Base-by-base conservation (phyloP, 2,888 invertebrate genomes). In the Latrodectus elegans region DNA sequence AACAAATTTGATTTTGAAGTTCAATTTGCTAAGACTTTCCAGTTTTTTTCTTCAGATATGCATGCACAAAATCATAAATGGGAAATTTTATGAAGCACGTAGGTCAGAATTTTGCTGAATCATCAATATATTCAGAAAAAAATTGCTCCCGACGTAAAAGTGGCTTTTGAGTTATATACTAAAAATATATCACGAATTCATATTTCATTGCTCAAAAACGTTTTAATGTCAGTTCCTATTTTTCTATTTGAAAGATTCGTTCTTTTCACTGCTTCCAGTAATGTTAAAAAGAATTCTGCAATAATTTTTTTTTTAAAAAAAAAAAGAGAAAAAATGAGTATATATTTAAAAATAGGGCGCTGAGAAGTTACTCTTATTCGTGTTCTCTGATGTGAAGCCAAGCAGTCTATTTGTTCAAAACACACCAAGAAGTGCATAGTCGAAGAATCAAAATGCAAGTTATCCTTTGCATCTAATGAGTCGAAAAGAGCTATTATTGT, bases 401-500 rank as follows among this genome's bases (percentile, higher is more conserved):
- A 15, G 22, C 64, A 51, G 15, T 68, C 14, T 71, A 64, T 65
- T 82, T 82, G 55, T 55, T 68, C 65, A 75, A 75, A 83, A 70
- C 52, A 38, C 70, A 60, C 17, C 60, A 84, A 73, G 65, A 70
- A 60, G 38, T 38, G 71, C 73, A 53, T n/a, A 52, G 77, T 72
- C 77, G 64, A 22, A 22, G 51, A 73, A 73, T 84, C 68, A 65
- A 78, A 84, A 84, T 84, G 84, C 78, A 78, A 78, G 68, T 55
- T 76, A 76, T 76, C 77, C 78, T 78, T 78, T 77, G 65, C 53
- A 64, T 78, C 53, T 84, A 84, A 84, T 84, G 84, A 84, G 77
- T 65, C 84, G 78, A 67, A 78, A 78, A 73, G 78, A 60, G 51
- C 73, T 78, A 84, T 84, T 84, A 84, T 77, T 78, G 78, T 84